Base-by-base conservation (phyloP, 2,113 vertebrate genomes). In the Pelecanoides urinatrix region DNA sequence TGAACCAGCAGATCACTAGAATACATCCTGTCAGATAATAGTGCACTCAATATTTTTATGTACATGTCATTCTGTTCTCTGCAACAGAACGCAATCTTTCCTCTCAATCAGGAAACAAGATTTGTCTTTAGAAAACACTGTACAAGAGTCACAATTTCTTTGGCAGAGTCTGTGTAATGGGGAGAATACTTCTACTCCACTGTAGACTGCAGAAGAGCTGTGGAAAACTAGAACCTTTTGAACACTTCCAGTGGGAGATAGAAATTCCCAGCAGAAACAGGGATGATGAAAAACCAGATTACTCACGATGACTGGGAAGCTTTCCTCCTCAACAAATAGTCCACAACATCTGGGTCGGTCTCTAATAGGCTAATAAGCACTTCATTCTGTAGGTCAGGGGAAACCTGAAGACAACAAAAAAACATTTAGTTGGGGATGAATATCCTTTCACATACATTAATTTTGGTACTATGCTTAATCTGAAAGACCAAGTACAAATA, bases 341-440 rank as follows among this genome's bases (percentile, higher is more conserved):
- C 99, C 88, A 99, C 99, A 34, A 99, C 99, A 81, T 99, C 99
- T 20, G 99, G 98, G 94, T 99, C 99, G 0, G 99, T 99, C 97
- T 99, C 99, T 77, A 99, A 92, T 45, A 99, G 97, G 96, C 98
- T 99, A 97, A 99, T 98, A 83, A 99, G 98, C 59, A 99, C 99
- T 97, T 99, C 99, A 13, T 99, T 99, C 98, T 99, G 99, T 80
- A 99, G 98, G 97, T 99, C 99, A 19, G 99, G 98, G 29, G 99
- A 98, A 71, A 99, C 99, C 99, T 17, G 80, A 58, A 45, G 83
- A 93, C 25, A 92, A 77, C 72, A 72, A 40, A 55, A 55, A 89
- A 53, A 78, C 30, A 88, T 11, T 56, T 63, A 88, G 56, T 9
- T 86, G 26, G 36, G 85, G 30, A 83, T 75, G 11, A 68, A 88